Base-by-base conservation (phyloP, 2,888 invertebrate genomes). In the Dioctria linearis region DNA sequence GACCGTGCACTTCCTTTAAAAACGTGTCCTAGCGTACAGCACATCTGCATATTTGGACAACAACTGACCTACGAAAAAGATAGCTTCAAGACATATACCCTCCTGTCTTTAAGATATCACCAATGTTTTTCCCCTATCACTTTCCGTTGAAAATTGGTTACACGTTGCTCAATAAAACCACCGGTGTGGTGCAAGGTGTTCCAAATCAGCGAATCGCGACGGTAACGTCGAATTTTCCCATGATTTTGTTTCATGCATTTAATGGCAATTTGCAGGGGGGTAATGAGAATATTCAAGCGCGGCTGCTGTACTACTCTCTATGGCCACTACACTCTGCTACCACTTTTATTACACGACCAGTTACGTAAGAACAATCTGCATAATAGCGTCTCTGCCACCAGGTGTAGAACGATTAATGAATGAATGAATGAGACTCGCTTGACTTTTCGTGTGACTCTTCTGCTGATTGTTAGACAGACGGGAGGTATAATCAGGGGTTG, bases 171-270 rank as follows among this genome's bases (percentile, higher is more conserved):
- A 57, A 76, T 25, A 25, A 25, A 25, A 25, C 25, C 76, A 76
- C 63, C 76, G 76, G 79, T 25, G 25, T 25, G 25, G 25, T 59
- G 79, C 79, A 79, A 79, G 79, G 79, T 79, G 79, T 79, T 79
- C 79, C 79, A 79, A 79, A 79, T 79, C 79, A 79, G 79, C 79
- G 79, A 59, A 67, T 79, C 59, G 79, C 79, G 46, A 79, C 79
- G 59, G 54, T 25, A 67, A 42, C 54, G 57, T 66, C 13, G 57
- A 79, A 79, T 79, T 79, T 79, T 79, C 79, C 79, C 79, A 79
- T 79, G 66, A 79, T 79, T 69, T 76, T 61, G 46, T 63, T 46
- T 40, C 73, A 46, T 25, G 37, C 51, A 37, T 51, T 69, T 51
- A 39, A 39, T 66, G 6, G 63, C 46, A 11, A 39, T 46, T 63